Percentiles rank a stretch among this genome's conserved stretches.
Conservation (phyloP, 2,888 invertebrate genomes). For the Acronicta alni region DNA sequence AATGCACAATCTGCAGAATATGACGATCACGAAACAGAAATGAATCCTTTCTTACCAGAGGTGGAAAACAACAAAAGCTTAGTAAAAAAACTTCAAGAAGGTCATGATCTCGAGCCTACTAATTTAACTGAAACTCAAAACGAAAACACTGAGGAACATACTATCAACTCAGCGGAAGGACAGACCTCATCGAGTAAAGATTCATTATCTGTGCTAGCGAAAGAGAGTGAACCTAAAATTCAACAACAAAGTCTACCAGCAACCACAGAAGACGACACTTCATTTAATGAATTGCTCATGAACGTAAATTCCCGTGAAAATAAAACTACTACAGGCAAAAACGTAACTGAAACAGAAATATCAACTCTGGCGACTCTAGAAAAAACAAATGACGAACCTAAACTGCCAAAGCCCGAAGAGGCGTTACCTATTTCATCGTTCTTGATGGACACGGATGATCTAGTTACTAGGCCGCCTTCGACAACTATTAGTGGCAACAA, state of each 20-base stretch:
- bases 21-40: slow-evolving; percentile 87
- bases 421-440: slow-evolving; percentile 74
- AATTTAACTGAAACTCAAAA: slow-evolving; percentile 83
- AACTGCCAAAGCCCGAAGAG: slow-evolving; percentile 47
- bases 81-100: slow-evolving; percentile 90
- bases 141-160: slow-evolving; percentile 77
- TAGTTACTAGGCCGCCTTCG: slow-evolving; percentile 64
- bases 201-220: slow-evolving; percentile 27
- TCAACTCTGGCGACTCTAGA: slow-evolving; percentile 10
- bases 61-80: slow-evolving; percentile 90
- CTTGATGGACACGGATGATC: slow-evolving; percentile 81
- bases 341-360: slow-evolving; percentile 12
- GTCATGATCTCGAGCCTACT: slow-evolving; percentile 82
- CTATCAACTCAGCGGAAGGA: slow-evolving; percentile 52
- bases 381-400: slow-evolving; percentile 32
- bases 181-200: slow-evolving; percentile 28
- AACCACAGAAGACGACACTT: slow-evolving; percentile 56
- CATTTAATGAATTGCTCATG: slow-evolving; percentile 61
- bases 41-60: slow-evolving; percentile 92
- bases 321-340: slow-evolving; percentile 41
- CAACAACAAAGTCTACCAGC: slow-evolving; percentile 40
- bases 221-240: slow-evolving; percentile 39
- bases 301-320: slow-evolving; percentile 59
- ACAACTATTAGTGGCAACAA: slow-evolving; percentile 50
- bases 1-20: slow-evolving; percentile 74